Conservation (phyloP, 2,113 vertebrate species). For the Lathamus discolor region DNA sequence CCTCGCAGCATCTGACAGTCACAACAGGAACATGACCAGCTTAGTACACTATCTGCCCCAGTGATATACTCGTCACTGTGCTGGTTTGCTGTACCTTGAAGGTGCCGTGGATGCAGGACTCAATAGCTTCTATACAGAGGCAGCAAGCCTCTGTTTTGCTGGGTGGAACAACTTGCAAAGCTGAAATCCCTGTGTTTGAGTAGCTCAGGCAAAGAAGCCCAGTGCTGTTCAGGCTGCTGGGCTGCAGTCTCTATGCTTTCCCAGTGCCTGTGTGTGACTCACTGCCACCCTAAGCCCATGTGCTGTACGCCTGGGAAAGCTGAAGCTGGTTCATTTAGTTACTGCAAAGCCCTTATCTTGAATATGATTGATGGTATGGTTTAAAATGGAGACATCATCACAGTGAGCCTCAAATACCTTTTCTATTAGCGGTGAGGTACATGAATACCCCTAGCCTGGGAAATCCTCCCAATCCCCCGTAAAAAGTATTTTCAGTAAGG, state of each 20-base stretch:
- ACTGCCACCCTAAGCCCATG: rapidly evolving
- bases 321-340: not conserved
- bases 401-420: not conserved
- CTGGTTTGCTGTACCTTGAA: not conserved
- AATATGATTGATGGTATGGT: not conserved
- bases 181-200: not conserved
- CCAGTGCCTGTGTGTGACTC: not conserved
- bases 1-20: not conserved
- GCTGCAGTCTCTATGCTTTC: not conserved
- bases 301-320: not conserved
- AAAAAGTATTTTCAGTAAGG: not conserved
- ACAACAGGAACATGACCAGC: not conserved
- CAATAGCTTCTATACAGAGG: rapidly evolving
- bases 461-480: not conserved
- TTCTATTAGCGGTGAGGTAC: not conserved
- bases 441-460: rapidly evolving
- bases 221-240: not conserved
- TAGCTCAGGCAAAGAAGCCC: not conserved
- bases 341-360: not conserved
- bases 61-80: rapidly evolving
- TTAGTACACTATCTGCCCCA: rapidly evolving
- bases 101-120: not conserved
- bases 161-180: too few relatives aligned
- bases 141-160: not conserved
- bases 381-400: not conserved